These are phyloP conservation scores for Heliconius congener DNA, from an alignment of 1,140 invertebrate species.

Conservation along the genomic window DNA sequence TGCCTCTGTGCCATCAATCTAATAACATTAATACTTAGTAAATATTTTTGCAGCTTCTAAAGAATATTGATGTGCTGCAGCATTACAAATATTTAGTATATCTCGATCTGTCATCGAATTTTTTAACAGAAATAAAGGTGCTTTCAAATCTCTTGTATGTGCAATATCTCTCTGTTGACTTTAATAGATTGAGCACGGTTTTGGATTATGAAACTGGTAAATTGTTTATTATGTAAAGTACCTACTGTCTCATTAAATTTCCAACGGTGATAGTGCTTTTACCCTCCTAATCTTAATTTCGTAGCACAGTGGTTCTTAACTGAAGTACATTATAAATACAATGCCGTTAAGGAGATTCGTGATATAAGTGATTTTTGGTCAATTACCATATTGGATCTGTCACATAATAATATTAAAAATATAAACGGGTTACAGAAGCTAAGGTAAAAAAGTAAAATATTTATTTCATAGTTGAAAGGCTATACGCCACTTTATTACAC, in stretches of 20 bases:
- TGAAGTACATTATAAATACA: slow-evolving; percentile 74
- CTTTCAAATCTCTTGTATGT: slow-evolving; percentile 68
- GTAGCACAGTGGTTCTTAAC: slow-evolving; percentile 75
- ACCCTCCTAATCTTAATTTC: slow-evolving; percentile 8
- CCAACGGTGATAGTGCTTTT: not conserved
- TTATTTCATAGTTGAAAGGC: not conserved
- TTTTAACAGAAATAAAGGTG: slow-evolving; percentile 57
- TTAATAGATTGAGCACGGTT: slow-evolving; percentile 65
- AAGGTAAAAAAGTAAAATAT: slow-evolving; percentile 44
- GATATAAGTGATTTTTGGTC: slow-evolving; percentile 71
- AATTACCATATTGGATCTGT: slow-evolving; percentile 67
- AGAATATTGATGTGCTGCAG: slow-evolving; percentile 64
- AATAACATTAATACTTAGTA: too few relatives aligned
- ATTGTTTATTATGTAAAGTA: slow-evolving; percentile 19
- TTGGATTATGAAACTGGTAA: slow-evolving; percentile 72
- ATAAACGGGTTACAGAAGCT: slow-evolving; percentile 64
- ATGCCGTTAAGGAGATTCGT: slow-evolving; percentile 62
- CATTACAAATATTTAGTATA: slow-evolving; percentile 72
- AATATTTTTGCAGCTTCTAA: slow-evolving; percentile 17
- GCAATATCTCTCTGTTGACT: slow-evolving; percentile 64
- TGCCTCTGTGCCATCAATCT: too few relatives aligned
- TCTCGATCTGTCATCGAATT: slow-evolving; percentile 68
- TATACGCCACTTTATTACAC: too few relatives aligned
- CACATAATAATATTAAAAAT: slow-evolving; percentile 71
- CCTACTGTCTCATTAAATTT: not conserved